Evolutionary conservation across 2,113 vertebrate species (phyloP), one percentile per base, ranked within the genome.

Genomic region (Phoenicopterus ruber): DNA sequence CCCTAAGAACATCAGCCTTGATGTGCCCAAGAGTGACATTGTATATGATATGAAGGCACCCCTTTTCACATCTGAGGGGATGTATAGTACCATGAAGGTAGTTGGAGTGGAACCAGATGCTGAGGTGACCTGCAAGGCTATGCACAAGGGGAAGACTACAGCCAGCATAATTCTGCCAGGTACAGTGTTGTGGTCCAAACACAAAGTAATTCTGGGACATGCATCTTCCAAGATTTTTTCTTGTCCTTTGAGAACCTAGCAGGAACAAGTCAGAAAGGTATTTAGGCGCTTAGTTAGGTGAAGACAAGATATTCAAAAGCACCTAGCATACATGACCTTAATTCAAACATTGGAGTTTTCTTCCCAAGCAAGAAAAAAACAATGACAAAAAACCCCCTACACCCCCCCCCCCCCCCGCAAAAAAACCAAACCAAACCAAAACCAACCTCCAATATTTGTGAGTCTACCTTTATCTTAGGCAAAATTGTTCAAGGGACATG

Each of bases 41-140:
- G 50, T 95, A 29, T 85, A 13, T 42, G 92, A 95, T 77, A 85
- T 82, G 77, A 78, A 91, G 20, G 76, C 89, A 40, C 47, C 95
- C 6, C 90, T 85, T 31, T 3, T 97, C 63, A 85, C 96, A 57
- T 76, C 91, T 26, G 90, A 54, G 7, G 97, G 97, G 74, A 96
- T 49, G 32, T 98, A 98, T 76, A 98, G 87, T 18, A 96, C 96
- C 36, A 76, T 97, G 76, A 96, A 96, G 67, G 91, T 98, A 42
- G 92, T 77, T 58, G 80, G 25, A 25, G 93, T 95, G 36, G 58
- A 58, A 52, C 79, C 88, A 74, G 32, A 73, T 6, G 52, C 84
- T 44, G 67, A 96, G 29, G 93, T 96, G 63, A 95, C 81, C 6
- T 98, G 98, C 73, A 93, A 34, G 2, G 97, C 91, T 69, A 14